Evolutionary conservation across 2,888 invertebrate species (phyloP).

Genomic region (Drosophila subquinaria): DNA sequence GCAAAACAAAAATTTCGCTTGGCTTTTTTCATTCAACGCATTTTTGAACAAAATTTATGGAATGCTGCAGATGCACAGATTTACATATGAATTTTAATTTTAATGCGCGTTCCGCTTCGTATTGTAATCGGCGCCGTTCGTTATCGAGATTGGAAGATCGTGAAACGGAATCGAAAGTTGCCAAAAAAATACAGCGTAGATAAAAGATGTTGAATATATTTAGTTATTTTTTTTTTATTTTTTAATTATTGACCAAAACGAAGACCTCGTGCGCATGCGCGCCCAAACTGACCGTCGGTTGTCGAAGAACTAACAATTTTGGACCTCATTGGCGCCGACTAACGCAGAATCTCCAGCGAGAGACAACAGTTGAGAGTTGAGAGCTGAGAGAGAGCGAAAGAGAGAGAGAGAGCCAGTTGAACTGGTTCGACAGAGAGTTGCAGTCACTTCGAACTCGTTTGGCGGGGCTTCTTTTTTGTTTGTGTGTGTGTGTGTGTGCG

Average conservation of each 20-base stretch:
- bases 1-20: slow-evolving; percentile 50
- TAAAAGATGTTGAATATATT: slow-evolving; percentile 1
- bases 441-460: slow-evolving; percentile 53
- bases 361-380: slow-evolving; percentile 16
- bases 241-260: slow-evolving; percentile 25
- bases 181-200: slow-evolving; percentile 45
- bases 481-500: slow-evolving; percentile 1
- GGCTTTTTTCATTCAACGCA: slow-evolving; percentile 58
- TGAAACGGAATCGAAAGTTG: slow-evolving; percentile 82
- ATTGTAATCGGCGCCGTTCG: slow-evolving; percentile 28
- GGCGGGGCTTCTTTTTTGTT: slow-evolving; percentile 43
- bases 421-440: slow-evolving; percentile 63
- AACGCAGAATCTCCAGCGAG: slow-evolving; percentile 57
- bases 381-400: slow-evolving; percentile 11
- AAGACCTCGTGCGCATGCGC: slow-evolving; percentile 82
- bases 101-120: slow-evolving; percentile 43
- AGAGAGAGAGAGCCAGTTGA: slow-evolving; percentile 46
- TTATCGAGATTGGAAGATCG: slow-evolving; percentile 35
- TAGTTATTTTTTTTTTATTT: slow-evolving; percentile 7
- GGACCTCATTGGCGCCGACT: slow-evolving; percentile 61
- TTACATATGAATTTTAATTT: slow-evolving; percentile 61
- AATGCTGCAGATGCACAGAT: slow-evolving; percentile 47
- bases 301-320: slow-evolving; percentile 84
- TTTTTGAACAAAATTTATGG: slow-evolving; percentile 52
- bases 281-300: slow-evolving; percentile 85